These are phyloP conservation scores for Byasa hedistus DNA, from an alignment of 2,888 invertebrate species.

Conservation along the genomic window DNA sequence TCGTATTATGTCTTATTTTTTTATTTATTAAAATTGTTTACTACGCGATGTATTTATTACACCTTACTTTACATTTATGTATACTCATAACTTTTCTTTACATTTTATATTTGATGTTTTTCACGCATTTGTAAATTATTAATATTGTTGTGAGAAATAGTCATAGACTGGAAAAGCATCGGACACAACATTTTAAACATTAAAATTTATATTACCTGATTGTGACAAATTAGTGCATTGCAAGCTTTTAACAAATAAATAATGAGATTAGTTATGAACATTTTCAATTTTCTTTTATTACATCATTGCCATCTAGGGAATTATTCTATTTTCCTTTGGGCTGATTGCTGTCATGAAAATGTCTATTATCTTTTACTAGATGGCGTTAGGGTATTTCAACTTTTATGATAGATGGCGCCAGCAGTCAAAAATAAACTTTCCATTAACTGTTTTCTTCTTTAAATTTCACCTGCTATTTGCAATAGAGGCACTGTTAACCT, in stretches of 20 bases:
- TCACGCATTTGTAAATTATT: too few species aligned
- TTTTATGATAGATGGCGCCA: conserved; percentile 51
- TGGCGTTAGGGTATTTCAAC: conserved; percentile 32
- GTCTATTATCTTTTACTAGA: conserved; percentile 32
- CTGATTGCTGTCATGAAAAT: neutral
- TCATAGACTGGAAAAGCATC: too few species aligned
- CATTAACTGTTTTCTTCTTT: neutral
- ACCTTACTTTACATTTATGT: too few species aligned
- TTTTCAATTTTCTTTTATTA: neutral
- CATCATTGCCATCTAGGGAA: neutral
- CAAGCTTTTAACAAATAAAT: neutral
- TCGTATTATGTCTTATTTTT: too few species aligned
- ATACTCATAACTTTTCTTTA: too few species aligned
- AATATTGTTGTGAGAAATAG: too few species aligned
- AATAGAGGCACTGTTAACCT: conserved; percentile 44
- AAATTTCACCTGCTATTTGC: neutral
- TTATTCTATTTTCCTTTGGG: neutral
- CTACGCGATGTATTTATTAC: too few species aligned
- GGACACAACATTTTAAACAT: too few species aligned
- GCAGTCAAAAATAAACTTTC: conserved; percentile 2
- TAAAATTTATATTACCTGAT: neutral
- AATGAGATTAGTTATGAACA: neutral
- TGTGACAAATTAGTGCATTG: neutral
- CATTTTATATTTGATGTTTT: too few species aligned
- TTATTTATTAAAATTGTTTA: too few species aligned